phyloP scores from a whole-genome alignment of 2,113 vertebrate genomes.

The Spea multiplicata region DNA sequence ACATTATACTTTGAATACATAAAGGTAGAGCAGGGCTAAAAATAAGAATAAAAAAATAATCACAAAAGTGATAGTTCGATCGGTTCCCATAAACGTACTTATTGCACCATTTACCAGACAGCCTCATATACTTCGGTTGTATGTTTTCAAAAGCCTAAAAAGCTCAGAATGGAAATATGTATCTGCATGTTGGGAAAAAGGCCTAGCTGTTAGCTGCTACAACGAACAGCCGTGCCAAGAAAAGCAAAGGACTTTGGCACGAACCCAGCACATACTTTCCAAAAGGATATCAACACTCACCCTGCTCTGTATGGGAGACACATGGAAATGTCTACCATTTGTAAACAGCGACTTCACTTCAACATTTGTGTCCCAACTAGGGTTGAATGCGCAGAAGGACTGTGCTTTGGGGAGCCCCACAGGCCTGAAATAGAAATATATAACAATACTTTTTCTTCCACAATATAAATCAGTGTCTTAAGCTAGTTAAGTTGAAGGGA shows the following conservation, averaged over 20 bases:
- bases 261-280: slow-evolving; percentile 58
- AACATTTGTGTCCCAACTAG: slow-evolving; percentile 86
- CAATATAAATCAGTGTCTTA: no score
- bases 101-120: no score
- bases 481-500: no score
- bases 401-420: slow-evolving; percentile 87
- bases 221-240: slow-evolving; percentile 55
- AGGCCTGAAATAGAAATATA: slow-evolving; percentile 61
- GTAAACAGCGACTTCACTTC: slow-evolving; percentile 92
- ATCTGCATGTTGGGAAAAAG: slow-evolving; percentile 6
- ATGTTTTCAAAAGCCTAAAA: no score
- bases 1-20: no score
- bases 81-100: no score
- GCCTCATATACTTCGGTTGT: no score
- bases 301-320: slow-evolving; percentile 88
- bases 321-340: slow-evolving; percentile 90
- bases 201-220: slow-evolving; percentile 42
- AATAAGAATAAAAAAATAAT: no score
- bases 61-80: no score
- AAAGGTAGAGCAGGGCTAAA: no score
- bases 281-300: slow-evolving; percentile 73
- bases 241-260: slow-evolving; percentile 57
- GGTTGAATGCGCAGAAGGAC: slow-evolving; percentile 89
- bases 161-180: background rate
- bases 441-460: background rate